Percentiles rank a stretch among this genome's conserved stretches.
These are phyloP conservation scores for Rhinolophus ferrumequinum DNA, from an alignment of 2,113 vertebrate genomes.

Conservation along the genomic window DNA sequence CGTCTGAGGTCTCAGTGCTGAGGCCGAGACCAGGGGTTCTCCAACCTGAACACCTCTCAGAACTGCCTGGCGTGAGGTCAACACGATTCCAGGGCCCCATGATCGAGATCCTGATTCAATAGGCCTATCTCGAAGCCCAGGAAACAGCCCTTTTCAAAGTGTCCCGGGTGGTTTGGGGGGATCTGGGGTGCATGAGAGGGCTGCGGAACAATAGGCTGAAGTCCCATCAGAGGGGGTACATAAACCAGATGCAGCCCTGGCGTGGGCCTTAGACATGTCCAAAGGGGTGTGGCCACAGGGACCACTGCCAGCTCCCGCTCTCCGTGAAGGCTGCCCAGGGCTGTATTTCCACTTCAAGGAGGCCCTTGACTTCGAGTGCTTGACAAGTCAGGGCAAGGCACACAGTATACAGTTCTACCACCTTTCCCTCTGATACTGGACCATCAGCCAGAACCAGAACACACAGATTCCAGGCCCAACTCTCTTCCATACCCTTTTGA, in stretches of 20 bases:
- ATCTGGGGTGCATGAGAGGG: background rate
- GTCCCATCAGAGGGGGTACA: too few species aligned
- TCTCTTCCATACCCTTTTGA: background rate
- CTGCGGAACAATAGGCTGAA: background rate
- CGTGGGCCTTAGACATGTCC: rapidly evolving
- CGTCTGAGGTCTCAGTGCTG: background rate
- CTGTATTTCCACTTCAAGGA: background rate
- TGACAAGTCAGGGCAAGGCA: background rate
- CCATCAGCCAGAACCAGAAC: background rate
- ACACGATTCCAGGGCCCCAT: background rate
- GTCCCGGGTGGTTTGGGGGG: background rate
- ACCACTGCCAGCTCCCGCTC: rapidly evolving
- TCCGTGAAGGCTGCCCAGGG: too few species aligned
- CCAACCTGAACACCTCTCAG: background rate
- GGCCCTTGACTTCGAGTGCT: background rate
- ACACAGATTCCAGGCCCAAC: background rate
- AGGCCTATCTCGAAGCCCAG: background rate
- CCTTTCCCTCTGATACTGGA: background rate
- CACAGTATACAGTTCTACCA: rapidly evolving
- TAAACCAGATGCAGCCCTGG: background rate
- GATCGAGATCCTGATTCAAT: background rate
- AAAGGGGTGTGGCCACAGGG: background rate
- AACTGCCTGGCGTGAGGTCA: rapidly evolving
- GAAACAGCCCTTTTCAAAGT: background rate
- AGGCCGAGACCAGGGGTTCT: background rate